These are phyloP conservation scores for Pterocles orientalis DNA, from an alignment of 2,113 vertebrate species.

Conservation along the genomic window DNA sequence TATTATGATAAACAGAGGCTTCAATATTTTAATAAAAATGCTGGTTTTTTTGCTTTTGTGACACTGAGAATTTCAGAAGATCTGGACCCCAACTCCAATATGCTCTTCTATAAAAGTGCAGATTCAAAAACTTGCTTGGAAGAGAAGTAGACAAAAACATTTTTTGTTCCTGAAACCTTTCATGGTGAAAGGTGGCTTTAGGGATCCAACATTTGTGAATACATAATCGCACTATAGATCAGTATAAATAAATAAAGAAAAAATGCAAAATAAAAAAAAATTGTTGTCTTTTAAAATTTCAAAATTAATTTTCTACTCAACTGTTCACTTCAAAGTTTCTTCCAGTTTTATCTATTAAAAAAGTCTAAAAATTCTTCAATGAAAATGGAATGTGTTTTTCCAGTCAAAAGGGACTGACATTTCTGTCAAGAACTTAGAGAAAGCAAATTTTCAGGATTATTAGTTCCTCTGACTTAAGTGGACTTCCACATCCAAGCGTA, in stretches of 20 bases:
- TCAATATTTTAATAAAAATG: neutral
- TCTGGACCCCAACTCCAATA: neutral
- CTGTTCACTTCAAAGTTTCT: neutral
- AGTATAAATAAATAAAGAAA: neutral
- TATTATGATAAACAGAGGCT: neutral
- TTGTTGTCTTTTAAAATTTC: neutral
- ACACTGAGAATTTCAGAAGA: neutral
- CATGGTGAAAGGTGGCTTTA: neutral
- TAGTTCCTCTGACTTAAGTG: neutral
- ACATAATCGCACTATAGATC: rapidly evolving
- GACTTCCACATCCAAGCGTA: neutral
- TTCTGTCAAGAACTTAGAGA: neutral
- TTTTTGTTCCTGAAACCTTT: neutral
- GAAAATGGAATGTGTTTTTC: neutral
- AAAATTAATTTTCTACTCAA: neutral
- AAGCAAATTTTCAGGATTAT: neutral
- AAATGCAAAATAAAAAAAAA: neutral
- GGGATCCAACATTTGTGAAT: neutral
- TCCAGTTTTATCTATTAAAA: neutral
- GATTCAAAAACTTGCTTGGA: neutral
- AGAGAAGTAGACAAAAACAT: neutral
- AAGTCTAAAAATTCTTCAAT: neutral
- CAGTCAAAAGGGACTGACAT: neutral
- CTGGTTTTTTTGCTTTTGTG: neutral
- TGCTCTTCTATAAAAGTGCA: neutral